Conservation (phyloP, 2,888 invertebrate genomes). For the Drosophila dives region DNA sequence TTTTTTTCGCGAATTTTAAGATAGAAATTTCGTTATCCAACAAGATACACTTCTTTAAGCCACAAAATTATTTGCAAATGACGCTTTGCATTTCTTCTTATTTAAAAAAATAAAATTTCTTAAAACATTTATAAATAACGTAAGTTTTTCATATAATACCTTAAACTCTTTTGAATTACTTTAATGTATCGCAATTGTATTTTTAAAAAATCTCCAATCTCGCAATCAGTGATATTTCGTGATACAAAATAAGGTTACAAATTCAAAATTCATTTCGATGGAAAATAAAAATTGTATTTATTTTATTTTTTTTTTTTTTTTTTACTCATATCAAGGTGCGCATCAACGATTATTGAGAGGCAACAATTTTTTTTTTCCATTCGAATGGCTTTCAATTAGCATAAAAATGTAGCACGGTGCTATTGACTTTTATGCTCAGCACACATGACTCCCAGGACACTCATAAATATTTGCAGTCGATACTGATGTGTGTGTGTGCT, state of each 20-base stretch:
- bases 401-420: conserved; percentile 79
- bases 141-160: not conserved
- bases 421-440: conserved; percentile 39
- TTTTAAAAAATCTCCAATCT: not conserved
- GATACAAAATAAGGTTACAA: not conserved
- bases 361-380: conserved; percentile 72
- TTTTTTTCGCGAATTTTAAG: not conserved
- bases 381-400: conserved; percentile 83
- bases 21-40: not conserved
- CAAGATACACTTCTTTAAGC: not conserved
- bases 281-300: not conserved
- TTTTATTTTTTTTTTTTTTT: not conserved
- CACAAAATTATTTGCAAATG: not conserved
- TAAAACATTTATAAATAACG: not conserved
- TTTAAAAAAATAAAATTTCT: not conserved
- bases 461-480: conserved; percentile 59
- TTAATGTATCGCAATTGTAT: not conserved
- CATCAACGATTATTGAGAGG: conserved; percentile 32
- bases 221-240: not conserved
- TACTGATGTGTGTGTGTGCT: conserved; percentile 14
- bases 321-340: conserved; percentile 14
- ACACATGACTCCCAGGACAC: conserved; percentile 58
- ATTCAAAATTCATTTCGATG: not conserved
- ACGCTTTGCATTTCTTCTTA: too few relatives aligned
- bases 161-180: not conserved